Evolutionary conservation across 2,113 vertebrate species (phyloP), one percentile per base, ranked within the genome.

Genomic region (Marcusenius ussheri): DNA sequence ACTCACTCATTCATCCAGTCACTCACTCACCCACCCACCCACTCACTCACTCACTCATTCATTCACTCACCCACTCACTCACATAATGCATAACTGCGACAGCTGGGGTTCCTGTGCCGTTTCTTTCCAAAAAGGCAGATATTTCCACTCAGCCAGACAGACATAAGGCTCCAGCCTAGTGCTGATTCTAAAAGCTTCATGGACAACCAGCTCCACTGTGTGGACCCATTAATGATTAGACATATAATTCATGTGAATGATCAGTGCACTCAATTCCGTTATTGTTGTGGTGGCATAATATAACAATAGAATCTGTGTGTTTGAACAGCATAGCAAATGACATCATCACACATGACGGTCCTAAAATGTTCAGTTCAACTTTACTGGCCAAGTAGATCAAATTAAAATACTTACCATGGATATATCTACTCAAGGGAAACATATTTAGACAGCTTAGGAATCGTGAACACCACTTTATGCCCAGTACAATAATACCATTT

Each of bases 241-340:
- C 93, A 92, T 91, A 92, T 74, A 49, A 89, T 93, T 90, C 93
- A 92, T 93, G 92, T 92, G 93, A 88, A 90, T 91, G 89, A 91
- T 91, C 87, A 89, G 83, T 56, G 87, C 87, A 86, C 53, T 91
- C 87, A 91, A 92, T 91, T 89, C 88, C 3, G 58, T 70, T 24
- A 88, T 17, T 46, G 56, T 19, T 66, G 51, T 21, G 21, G 17
- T 39, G 47, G 31, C 46, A 15, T 6, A 80, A 31, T 31, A 19
- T 53, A 6, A 35, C 27, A 39, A 11, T 17, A 47, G 83, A 84
- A 83, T 49, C 70, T 51, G 74, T 66, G 47, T 80, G 49, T 77
- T 89, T 74, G 11, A 74, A 35, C 46, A 83, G 50, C 42, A 45
- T 46, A 83, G 17, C 17, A 21, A 24, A 24, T 47, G 80, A 46